These are phyloP conservation scores for Eriocheir sinensis DNA, from an alignment of 1,140 invertebrate species.

Conservation along the genomic window DNA sequence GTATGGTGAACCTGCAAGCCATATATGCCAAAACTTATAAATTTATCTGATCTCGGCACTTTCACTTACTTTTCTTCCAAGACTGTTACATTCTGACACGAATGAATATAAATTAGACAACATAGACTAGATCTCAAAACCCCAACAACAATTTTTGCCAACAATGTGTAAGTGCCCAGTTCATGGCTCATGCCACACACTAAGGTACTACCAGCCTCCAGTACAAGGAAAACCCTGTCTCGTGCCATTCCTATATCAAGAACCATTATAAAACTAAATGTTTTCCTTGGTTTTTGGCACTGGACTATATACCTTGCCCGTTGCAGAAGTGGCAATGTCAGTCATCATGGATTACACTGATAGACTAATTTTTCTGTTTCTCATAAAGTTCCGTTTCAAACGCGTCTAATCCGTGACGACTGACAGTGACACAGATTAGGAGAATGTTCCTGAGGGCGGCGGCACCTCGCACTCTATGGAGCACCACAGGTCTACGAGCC, in stretches of 20 bases:
- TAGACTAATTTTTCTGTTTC: constrained; percentile 39
- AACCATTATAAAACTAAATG: constrained; percentile 75
- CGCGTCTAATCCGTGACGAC: constrained; percentile 56
- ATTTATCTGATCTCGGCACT: constrained; percentile 16
- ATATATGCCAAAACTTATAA: constrained; percentile 3
- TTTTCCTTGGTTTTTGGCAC: constrained; percentile 77
- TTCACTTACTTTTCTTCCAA: constrained; percentile 49
- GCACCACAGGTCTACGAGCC: constrained; percentile 73
- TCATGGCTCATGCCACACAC: constrained; percentile 73
- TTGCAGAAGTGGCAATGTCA: constrained; percentile 60
- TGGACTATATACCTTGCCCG: constrained; percentile 76
- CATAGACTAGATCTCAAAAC: constrained; percentile 65
- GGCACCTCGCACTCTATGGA: constrained; percentile 72
- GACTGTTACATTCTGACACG: constrained; percentile 26
- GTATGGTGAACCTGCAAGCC: constrained; percentile 1
- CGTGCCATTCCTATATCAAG: constrained; percentile 68
- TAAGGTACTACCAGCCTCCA: constrained; percentile 70
- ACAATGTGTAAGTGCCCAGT: constrained; percentile 74
- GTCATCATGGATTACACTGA: constrained; percentile 66
- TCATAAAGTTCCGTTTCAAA: constrained; percentile 49
- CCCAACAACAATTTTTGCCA: constrained; percentile 66
- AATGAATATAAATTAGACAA: constrained; percentile 47
- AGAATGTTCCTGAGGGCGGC: constrained; percentile 70
- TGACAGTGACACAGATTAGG: constrained; percentile 65
- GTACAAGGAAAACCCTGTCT: constrained; percentile 73